Conservation (phyloP, 2,888 invertebrate species). For the Ischnus inquisitorius region DNA sequence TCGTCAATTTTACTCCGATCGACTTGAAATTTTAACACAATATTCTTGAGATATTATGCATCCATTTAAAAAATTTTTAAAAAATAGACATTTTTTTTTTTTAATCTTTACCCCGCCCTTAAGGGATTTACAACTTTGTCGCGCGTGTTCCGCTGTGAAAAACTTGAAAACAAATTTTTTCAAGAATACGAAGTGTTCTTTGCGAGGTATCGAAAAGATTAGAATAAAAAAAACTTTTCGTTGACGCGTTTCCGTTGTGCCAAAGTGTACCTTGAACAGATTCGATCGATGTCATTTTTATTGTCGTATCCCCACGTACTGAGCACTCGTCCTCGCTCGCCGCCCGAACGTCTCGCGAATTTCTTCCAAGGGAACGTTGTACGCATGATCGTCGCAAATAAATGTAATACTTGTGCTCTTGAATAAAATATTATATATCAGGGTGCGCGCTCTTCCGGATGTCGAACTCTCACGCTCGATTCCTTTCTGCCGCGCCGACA, state of each 20-base stretch:
- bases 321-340: background rate
- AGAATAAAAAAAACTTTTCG: background rate
- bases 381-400: slow-evolving; percentile 21
- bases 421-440: slow-evolving; percentile 23
- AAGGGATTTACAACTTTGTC: no score
- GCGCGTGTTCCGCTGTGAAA: no score
- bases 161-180: no score
- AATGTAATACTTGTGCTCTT: slow-evolving; percentile 10
- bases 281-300: slow-evolving; percentile 8
- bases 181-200: no score
- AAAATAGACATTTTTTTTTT: no score
- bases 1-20: no score
- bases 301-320: slow-evolving; percentile 3
- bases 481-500: background rate
- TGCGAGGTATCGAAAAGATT: no score
- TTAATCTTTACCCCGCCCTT: no score
- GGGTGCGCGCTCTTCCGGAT: slow-evolving; percentile 1
- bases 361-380: background rate
- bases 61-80: no score
- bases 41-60: no score
- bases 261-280: slow-evolving; percentile 28
- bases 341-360: background rate
- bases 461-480: background rate
- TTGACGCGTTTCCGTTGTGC: background rate
- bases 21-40: no score